phyloP scores from a whole-genome alignment of 2,113 vertebrate species.

The Bujurquina vittata region DNA sequence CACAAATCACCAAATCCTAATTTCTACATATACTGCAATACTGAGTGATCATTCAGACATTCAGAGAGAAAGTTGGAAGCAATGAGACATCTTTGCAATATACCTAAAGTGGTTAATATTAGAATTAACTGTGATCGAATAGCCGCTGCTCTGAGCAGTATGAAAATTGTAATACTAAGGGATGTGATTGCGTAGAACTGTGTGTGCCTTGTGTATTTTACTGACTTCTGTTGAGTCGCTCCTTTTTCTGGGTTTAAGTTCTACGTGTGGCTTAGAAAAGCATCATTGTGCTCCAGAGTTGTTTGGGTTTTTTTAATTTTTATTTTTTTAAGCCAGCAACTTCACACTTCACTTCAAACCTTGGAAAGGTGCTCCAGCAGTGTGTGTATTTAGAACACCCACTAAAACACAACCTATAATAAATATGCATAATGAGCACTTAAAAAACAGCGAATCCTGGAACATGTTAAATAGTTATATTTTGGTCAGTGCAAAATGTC shows the following conservation, averaged over 20 bases:
- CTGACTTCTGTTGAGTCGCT: neutral
- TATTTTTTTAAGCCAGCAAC: neutral
- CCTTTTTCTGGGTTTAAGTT: neutral
- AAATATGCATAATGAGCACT: neutral
- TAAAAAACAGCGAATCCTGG: neutral
- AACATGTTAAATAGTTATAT: neutral
- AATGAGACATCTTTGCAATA: neutral
- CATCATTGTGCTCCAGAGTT: neutral
- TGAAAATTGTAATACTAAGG: neutral
- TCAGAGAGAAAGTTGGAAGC: neutral
- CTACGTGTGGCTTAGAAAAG: neutral
- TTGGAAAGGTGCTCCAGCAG: neutral
- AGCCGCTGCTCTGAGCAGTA: neutral
- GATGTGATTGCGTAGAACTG: neutral
- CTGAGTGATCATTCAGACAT: neutral
- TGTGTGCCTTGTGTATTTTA: neutral
- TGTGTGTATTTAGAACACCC: neutral
- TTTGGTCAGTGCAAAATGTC: constrained; percentile 22
- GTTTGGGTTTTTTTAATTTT: too few species aligned
- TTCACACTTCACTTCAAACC: neutral
- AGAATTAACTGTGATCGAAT: neutral
- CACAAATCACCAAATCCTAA: neutral
- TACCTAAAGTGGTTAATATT: neutral
- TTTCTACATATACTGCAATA: neutral
- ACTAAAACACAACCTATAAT: neutral